Percentiles rank a stretch among this genome's conserved stretches.
Evolutionary conservation across 2,113 vertebrate species (phyloP).

Genomic region (Talpa occidentalis): DNA sequence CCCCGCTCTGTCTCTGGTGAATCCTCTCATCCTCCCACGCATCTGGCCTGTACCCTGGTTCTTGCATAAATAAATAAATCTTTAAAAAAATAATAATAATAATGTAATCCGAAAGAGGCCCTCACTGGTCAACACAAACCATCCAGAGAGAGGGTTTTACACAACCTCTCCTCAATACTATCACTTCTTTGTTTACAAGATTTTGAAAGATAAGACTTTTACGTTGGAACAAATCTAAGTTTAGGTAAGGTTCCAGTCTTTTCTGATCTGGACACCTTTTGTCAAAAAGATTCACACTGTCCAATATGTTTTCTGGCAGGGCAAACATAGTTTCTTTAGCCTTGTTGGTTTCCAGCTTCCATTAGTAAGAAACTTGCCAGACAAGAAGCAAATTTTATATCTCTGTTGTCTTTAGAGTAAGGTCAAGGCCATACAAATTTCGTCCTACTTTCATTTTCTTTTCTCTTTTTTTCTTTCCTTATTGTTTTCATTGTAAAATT

Average conservation of each 20-base stretch:
- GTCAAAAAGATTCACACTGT: neutral
- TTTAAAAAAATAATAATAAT: no score
- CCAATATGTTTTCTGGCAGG: neutral
- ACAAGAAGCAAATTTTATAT: neutral
- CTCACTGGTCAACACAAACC: neutral
- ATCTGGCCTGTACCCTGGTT: no score
- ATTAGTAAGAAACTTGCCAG: neutral
- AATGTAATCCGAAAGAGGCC: neutral
- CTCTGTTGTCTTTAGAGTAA: neutral
- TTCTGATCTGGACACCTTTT: slow-evolving; percentile 34
- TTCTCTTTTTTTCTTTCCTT: neutral
- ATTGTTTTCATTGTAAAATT: neutral
- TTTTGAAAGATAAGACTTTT: neutral
- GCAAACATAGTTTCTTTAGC: neutral
- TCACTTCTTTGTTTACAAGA: neutral
- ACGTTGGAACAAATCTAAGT: neutral
- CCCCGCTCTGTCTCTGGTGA: no score
- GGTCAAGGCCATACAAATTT: neutral
- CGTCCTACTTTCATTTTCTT: neutral
- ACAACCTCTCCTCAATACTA: neutral
- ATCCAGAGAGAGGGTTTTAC: neutral
- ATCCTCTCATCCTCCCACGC: no score
- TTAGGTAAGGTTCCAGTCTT: neutral
- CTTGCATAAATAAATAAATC: no score
- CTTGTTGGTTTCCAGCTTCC: neutral